Evolutionary conservation across 2,888 invertebrate species (phyloP), one percentile per base, ranked within the genome.

Genomic region (Pantelozetes paolii): DNA sequence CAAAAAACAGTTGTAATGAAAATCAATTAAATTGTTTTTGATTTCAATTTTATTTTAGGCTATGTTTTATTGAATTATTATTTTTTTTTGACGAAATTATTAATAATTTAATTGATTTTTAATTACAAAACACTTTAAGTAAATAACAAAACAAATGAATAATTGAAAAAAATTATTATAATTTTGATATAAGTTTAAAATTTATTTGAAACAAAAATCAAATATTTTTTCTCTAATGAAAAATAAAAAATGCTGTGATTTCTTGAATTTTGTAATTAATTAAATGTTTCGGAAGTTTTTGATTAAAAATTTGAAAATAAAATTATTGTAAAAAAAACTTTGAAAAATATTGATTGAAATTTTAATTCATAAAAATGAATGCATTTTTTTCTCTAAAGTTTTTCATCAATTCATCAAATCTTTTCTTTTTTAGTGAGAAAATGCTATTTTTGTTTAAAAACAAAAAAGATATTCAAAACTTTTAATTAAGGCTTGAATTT

Each of bases 31-130:
- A n/a, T 62, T 62, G 36, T 62, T 62, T n/a, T 30, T n/a, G n/a
- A n/a, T n/a, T n/a, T n/a, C n/a, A n/a, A n/a, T n/a, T n/a, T n/a
- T n/a, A n/a, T n/a, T n/a, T n/a, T n/a, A n/a, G n/a, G n/a, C 40
- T 20, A 57, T 9, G n/a, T 20, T 20, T 28, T 20, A 28, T 26
- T 26, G 6, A 28, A 23, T 57, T 23, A 23, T 20, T n/a, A 20
- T 28, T 59, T 59, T 15, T 26, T 59, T 20, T 8, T 30, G 18
- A 28, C 15, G 28, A 59, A 59, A 20, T 59, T 59, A 48, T 20
- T 23, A 59, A 18, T 62, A 62, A 62, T 62, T 62, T 62, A 62
- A 36, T 32, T 62, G 62, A 62, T 62, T 62, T 62, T 36, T 20
- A n/a, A 11, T n/a, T n/a, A n/a, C n/a, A n/a, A n/a, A n/a, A n/a